Percentiles rank a stretch among this genome's conserved stretches.
phyloP scores from a whole-genome alignment of 2,113 vertebrate species.

The Xenopus tropicalis region DNA sequence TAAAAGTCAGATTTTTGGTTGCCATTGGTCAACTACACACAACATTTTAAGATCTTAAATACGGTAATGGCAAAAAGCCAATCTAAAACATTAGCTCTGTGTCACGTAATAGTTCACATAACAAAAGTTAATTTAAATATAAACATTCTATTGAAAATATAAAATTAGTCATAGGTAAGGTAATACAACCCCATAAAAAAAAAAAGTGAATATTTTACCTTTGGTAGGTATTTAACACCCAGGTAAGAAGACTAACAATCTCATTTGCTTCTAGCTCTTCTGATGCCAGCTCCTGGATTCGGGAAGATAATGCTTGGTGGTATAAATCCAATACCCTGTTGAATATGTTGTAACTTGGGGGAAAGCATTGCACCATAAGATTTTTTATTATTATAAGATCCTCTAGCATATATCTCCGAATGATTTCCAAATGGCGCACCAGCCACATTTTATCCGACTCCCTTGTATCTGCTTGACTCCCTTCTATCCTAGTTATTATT shows the following conservation, averaged over 20 bases:
- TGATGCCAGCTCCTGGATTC: conserved; percentile 83
- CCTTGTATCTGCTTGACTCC: conserved; percentile 85
- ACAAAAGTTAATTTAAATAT: too few species aligned
- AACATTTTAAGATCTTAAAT: too few species aligned
- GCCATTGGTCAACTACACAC: too few species aligned
- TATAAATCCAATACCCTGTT: conserved; percentile 80
- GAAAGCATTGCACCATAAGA: conserved; percentile 90
- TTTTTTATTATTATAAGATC: conserved; percentile 86
- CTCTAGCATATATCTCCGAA: conserved; percentile 86
- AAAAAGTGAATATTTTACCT: conserved; percentile 66
- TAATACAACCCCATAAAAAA: too few species aligned
- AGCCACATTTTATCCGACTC: conserved; percentile 98
- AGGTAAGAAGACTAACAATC: conserved; percentile 88
- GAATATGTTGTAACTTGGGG: conserved; percentile 89
- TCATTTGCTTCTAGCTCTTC: conserved; percentile 95
- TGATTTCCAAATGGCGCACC: conserved; percentile 91
- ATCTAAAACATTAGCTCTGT: too few species aligned
- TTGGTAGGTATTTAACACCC: conserved; percentile 93
- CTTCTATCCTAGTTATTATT: conserved; percentile 85
- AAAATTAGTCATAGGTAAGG: too few species aligned
- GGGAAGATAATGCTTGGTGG: conserved; percentile 77
- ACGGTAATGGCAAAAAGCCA: too few species aligned
- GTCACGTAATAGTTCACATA: too few species aligned
- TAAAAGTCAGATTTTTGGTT: too few species aligned
- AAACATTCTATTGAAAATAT: too few species aligned